phyloP scores from a whole-genome alignment of 2,797 vertebrate species.

The Falco columbarius region DNA sequence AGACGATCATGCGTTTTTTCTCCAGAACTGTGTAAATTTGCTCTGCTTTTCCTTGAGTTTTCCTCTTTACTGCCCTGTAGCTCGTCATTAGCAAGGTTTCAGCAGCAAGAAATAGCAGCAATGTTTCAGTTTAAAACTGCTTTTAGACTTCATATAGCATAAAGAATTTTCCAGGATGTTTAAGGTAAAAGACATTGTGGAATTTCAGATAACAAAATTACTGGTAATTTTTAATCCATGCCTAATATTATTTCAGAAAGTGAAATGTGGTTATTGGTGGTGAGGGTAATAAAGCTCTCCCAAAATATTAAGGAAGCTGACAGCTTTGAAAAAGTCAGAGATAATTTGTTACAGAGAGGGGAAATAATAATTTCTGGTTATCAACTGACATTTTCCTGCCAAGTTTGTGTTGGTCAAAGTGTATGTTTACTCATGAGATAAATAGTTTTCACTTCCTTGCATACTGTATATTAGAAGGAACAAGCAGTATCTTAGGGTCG shows the following conservation, averaged over 20 bases:
- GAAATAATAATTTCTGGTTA: slow-evolving; percentile 22
- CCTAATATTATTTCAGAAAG: not conserved
- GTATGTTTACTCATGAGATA: not conserved
- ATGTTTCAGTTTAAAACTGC: not conserved
- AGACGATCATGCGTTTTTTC: not conserved
- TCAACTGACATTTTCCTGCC: not conserved
- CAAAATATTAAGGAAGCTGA: slow-evolving; percentile 7
- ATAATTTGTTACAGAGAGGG: not conserved
- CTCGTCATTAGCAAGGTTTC: not conserved
- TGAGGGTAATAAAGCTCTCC: slow-evolving; percentile 1
- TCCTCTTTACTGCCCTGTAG: not conserved
- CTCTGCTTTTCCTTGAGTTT: not conserved
- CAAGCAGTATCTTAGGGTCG: not conserved
- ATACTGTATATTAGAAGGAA: not conserved
- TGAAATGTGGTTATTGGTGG: not conserved
- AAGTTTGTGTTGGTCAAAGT: not conserved
- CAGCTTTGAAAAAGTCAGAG: not conserved
- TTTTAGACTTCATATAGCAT: not conserved
- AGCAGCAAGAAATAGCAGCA: not conserved
- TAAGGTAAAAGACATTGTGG: not conserved
- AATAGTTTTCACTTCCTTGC: not conserved
- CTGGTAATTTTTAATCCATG: slow-evolving; percentile 12
- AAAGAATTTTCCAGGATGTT: not conserved
- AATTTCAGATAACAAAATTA: slow-evolving; percentile 6
- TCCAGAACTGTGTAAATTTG: not conserved